Conservation (phyloP, 1,140 invertebrate genomes). For the Cyphomyrmex costatus region DNA sequence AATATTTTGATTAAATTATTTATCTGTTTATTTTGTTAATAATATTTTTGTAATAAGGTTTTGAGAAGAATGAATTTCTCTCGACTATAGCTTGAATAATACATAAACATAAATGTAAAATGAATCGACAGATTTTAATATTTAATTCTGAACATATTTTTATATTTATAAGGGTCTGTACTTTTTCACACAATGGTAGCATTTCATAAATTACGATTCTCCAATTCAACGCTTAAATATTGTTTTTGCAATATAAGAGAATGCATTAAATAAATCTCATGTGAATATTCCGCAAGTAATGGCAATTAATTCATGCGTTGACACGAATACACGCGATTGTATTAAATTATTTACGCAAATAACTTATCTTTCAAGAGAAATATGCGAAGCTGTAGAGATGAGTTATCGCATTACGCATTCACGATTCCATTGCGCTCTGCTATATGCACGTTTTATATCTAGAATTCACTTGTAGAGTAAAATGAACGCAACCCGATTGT, state of each 20-base stretch:
- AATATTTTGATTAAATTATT: background rate
- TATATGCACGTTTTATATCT: too few species aligned
- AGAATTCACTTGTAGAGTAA: background rate
- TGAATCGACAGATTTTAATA: background rate
- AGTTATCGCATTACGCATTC: conserved; percentile 23
- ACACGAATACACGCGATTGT: conserved; percentile 2
- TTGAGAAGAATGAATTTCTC: background rate
- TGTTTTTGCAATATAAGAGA: background rate
- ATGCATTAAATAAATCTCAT: conserved; percentile 7
- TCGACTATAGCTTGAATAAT: background rate
- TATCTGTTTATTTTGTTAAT: background rate
- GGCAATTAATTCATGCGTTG: conserved; percentile 8
- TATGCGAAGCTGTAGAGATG: background rate
- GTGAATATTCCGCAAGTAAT: background rate
- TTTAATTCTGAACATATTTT: background rate
- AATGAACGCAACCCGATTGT: background rate
- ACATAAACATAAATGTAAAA: background rate
- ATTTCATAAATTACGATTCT: conserved; percentile 22
- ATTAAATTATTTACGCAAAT: conserved; percentile 4
- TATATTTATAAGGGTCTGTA: background rate
- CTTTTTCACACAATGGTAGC: conserved; percentile 2
- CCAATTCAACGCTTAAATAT: conserved; percentile 6
- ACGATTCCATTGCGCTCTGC: background rate
- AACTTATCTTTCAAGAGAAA: background rate
- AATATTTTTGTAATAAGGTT: background rate